A percentile compares a stretch with the other conserved stretches of the same genome.
Evolutionary conservation across 2,797 vertebrate genomes (phyloP).

Genomic region (Eulemur coronatus): DNA sequence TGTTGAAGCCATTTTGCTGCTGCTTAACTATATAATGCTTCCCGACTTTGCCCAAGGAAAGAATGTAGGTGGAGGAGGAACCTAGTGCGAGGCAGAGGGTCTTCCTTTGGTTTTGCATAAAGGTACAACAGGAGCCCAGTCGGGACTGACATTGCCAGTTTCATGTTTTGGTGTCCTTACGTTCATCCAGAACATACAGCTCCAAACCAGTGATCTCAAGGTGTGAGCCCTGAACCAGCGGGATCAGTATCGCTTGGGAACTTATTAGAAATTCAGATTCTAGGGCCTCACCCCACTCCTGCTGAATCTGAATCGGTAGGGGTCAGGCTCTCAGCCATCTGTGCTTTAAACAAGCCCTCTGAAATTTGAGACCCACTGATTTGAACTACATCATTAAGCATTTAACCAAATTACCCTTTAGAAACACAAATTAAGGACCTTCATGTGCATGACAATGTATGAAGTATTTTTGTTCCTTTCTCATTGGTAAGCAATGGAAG

Average conservation of each 20-base stretch:
- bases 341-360: not conserved
- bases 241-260: not conserved
- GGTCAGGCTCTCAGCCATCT: not conserved
- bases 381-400: not conserved
- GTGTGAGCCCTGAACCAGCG: not conserved
- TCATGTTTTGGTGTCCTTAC: not conserved
- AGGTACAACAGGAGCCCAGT: not conserved
- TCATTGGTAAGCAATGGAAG: not conserved
- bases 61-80: not conserved
- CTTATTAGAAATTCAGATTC: not conserved
- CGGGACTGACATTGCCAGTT: not conserved
- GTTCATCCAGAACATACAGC: not conserved
- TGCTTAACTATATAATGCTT: not conserved
- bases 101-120: slow-evolving; percentile 2
- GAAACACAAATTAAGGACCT: not conserved
- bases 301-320: not conserved
- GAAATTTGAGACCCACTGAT: not conserved
- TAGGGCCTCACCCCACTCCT: not conserved
- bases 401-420: not conserved
- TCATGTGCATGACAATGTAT: not conserved
- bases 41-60: not conserved
- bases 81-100: not conserved
- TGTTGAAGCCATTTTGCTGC: not conserved
- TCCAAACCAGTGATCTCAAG: not conserved
- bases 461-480: not conserved